These are phyloP conservation scores for Procambarus clarkii DNA, from an alignment of 1,140 invertebrate species.

Conservation along the genomic window DNA sequence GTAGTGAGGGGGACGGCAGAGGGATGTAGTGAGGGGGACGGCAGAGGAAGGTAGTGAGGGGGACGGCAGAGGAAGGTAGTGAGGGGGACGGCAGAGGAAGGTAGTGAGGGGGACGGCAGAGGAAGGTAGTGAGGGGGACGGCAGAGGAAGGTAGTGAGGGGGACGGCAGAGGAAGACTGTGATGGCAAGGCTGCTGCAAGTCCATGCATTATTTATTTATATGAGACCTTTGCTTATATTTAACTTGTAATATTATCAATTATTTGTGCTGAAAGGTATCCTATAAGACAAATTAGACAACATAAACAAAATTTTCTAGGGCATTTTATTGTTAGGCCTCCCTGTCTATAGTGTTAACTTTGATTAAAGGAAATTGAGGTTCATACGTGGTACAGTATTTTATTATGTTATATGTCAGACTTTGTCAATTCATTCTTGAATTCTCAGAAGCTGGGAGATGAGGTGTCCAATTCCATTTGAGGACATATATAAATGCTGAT, in stretches of 20 bases:
- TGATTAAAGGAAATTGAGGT: background rate
- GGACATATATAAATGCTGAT: background rate
- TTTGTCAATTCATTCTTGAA: background rate
- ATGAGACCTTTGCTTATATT: no score
- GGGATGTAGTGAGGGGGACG: no score
- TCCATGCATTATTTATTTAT: no score
- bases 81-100: slow-evolving; percentile 20
- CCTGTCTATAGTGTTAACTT: background rate
- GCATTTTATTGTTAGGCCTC: background rate
- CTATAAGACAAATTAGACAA: background rate
- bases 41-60: slow-evolving; percentile 19
- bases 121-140: slow-evolving; percentile 4
- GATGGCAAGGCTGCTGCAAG: no score
- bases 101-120: slow-evolving; percentile 24
- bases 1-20: slow-evolving; percentile 10
- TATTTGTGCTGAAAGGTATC: background rate
- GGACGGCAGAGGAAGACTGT: background rate
- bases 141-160: slow-evolving; percentile 19
- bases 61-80: slow-evolving; percentile 20
- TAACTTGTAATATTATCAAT: no score
- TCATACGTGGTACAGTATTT: background rate
- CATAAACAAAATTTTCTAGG: background rate
- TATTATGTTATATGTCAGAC: background rate
- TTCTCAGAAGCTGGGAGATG: background rate
- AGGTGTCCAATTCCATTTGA: background rate